phyloP scores from a whole-genome alignment of 1,140 invertebrate genomes.

The Dermatophagoides farinae region DNA sequence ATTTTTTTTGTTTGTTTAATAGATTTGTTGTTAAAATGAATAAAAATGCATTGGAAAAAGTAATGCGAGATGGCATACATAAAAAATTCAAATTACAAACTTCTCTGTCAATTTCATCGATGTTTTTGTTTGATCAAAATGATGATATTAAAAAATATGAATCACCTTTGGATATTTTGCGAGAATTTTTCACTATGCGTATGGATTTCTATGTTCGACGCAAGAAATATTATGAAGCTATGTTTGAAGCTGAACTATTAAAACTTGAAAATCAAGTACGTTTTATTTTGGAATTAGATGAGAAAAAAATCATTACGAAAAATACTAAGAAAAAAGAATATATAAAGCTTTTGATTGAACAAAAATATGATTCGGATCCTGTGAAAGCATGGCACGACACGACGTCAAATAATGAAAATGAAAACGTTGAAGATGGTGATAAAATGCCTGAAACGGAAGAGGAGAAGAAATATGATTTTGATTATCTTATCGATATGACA shows the following conservation, averaged over 20 bases:
- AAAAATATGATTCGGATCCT: constrained; percentile 82
- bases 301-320: constrained; percentile 66
- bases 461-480: constrained; percentile 34
- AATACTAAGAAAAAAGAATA: constrained; percentile 75
- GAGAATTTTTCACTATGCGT: constrained; percentile 63
- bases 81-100: constrained; percentile 83
- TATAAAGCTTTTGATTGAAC: constrained; percentile 62
- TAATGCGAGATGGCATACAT: constrained; percentile 69
- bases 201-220: constrained; percentile 61
- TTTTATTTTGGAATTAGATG: constrained; percentile 94
- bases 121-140: constrained; percentile 80
- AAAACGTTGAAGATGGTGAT: constrained; percentile 20
- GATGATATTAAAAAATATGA: constrained; percentile 64
- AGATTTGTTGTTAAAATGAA: constrained; percentile 58
- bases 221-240: constrained; percentile 74
- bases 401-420: constrained; percentile 23
- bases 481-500: constrained; percentile 78
- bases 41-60: constrained; percentile 49
- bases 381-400: constrained; percentile 53
- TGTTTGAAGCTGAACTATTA: constrained; percentile 68
- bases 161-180: constrained; percentile 53
- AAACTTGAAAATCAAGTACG: constrained; percentile 77
- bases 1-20: background rate
- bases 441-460: constrained; percentile 20
- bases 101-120: constrained; percentile 51